phyloP scores from a whole-genome alignment of 2,888 invertebrate species.

The Psylliodes chrysocephalus region DNA sequence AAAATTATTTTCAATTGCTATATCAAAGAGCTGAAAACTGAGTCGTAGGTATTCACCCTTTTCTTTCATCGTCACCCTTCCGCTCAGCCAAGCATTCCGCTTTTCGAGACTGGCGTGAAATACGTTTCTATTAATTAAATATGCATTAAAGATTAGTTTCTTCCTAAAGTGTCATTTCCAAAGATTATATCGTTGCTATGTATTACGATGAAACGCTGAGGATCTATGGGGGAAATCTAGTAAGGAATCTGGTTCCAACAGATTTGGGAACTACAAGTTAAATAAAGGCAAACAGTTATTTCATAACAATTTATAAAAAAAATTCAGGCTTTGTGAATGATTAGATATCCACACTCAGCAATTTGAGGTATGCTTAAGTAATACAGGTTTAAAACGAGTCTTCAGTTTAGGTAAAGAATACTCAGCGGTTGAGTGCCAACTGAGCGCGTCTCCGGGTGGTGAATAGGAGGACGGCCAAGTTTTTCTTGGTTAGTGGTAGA shows the following conservation, averaged over 20 bases:
- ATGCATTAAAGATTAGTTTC: constrained; percentile 62
- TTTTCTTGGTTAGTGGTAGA: too few relatives aligned
- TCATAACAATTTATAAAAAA: too few relatives aligned
- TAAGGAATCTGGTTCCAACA: background rate
- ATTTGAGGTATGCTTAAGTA: too few relatives aligned
- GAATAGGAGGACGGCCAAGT: too few relatives aligned
- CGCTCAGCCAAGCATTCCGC: constrained; percentile 11
- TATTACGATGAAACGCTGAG: constrained; percentile 42
- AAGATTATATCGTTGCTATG: constrained; percentile 57
- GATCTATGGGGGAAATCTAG: constrained; percentile 41
- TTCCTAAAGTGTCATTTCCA: constrained; percentile 59
- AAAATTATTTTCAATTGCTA: constrained; percentile 8
- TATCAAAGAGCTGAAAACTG: constrained; percentile 16
- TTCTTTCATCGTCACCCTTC: constrained; percentile 5
- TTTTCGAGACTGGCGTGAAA: constrained; percentile 26
- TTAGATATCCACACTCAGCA: too few relatives aligned
- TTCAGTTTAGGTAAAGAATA: too few relatives aligned
- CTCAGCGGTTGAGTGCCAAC: too few relatives aligned
- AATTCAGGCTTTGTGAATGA: too few relatives aligned
- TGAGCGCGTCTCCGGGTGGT: too few relatives aligned
- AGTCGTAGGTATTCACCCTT: constrained; percentile 6
- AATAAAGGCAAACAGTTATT: too few relatives aligned
- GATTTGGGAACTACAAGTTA: too few relatives aligned
- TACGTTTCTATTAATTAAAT: constrained; percentile 60
- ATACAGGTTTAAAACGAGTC: too few relatives aligned